phyloP scores from a whole-genome alignment of 2,797 vertebrate species.

The Selene dorsalis region DNA sequence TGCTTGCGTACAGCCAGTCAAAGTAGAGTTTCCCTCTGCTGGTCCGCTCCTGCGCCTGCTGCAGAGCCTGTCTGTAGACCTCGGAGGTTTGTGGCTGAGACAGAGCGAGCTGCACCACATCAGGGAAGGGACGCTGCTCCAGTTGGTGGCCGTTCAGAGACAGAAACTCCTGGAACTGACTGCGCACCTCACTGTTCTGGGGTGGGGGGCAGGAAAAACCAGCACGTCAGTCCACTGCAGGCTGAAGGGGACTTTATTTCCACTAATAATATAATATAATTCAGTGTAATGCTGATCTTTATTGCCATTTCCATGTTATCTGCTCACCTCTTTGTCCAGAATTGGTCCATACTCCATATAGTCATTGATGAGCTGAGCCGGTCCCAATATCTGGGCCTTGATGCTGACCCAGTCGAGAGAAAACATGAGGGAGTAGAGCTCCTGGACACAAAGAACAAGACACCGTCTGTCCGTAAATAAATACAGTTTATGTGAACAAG shows the following conservation, averaged over 20 bases:
- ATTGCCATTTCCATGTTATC: background rate
- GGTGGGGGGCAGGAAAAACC: constrained; percentile 2
- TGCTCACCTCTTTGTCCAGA: constrained; percentile 92
- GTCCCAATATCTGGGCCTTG: constrained; percentile 91
- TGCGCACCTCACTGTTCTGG: constrained; percentile 89
- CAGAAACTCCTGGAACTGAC: constrained; percentile 97
- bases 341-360: constrained; percentile 90
- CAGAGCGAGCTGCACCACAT: constrained; percentile 94
- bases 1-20: constrained; percentile 90
- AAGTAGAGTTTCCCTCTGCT: constrained; percentile 88
- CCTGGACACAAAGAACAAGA: constrained; percentile 78
- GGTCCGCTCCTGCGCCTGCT: constrained; percentile 83
- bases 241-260: background rate
- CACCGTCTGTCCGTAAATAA: background rate
- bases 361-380: constrained; percentile 95
- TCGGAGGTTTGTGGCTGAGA: constrained; percentile 90
- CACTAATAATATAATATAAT: background rate
- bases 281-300: background rate
- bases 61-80: constrained; percentile 91
- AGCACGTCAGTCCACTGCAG: background rate
- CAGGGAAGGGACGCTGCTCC: constrained; percentile 92
- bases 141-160: constrained; percentile 95
- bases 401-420: constrained; percentile 96
- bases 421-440: constrained; percentile 92
- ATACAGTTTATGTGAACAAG: no score